These are phyloP conservation scores for Drosophila testacea DNA, from an alignment of 2,888 invertebrate genomes.

Conservation along the genomic window DNA sequence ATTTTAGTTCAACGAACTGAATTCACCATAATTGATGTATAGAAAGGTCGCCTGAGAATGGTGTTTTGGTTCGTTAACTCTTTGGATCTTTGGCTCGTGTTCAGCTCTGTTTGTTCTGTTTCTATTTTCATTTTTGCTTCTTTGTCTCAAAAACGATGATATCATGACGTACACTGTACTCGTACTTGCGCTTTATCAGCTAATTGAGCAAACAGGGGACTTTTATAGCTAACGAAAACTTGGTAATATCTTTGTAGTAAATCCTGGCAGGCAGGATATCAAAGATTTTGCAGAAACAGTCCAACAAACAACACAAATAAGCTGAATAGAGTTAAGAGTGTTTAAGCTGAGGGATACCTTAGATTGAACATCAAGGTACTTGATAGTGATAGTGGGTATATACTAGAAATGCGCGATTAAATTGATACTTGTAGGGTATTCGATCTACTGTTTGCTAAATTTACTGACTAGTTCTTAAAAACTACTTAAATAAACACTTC, in stretches of 20 bases:
- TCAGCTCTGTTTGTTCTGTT: constrained; percentile 27
- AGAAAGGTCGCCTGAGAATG: constrained; percentile 67
- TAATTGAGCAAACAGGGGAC: constrained; percentile 52
- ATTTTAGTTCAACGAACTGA: constrained; percentile 69
- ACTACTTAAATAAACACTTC: constrained; percentile 1
- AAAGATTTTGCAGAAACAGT: constrained; percentile 42
- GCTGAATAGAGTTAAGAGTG: background rate
- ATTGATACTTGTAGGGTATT: background rate
- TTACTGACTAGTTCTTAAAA: too few relatives aligned
- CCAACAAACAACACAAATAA: constrained; percentile 28
- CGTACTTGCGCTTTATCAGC: constrained; percentile 45
- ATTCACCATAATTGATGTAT: constrained; percentile 27
- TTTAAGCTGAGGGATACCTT: background rate
- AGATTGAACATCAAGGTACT: too few relatives aligned
- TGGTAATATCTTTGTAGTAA: constrained; percentile 52
- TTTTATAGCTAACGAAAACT: constrained; percentile 41
- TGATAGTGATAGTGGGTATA: too few relatives aligned
- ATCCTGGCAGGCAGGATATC: constrained; percentile 55
- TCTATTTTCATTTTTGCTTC: constrained; percentile 19
- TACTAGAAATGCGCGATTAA: too few relatives aligned
- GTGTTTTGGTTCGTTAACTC: constrained; percentile 19
- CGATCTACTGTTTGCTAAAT: background rate
- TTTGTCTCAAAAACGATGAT: constrained; percentile 43
- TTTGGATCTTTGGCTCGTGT: constrained; percentile 33
- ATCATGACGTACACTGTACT: constrained; percentile 46